Evolutionary conservation across 2,113 vertebrate species (phyloP).

Genomic region (Lasiurus cinereus): DNA sequence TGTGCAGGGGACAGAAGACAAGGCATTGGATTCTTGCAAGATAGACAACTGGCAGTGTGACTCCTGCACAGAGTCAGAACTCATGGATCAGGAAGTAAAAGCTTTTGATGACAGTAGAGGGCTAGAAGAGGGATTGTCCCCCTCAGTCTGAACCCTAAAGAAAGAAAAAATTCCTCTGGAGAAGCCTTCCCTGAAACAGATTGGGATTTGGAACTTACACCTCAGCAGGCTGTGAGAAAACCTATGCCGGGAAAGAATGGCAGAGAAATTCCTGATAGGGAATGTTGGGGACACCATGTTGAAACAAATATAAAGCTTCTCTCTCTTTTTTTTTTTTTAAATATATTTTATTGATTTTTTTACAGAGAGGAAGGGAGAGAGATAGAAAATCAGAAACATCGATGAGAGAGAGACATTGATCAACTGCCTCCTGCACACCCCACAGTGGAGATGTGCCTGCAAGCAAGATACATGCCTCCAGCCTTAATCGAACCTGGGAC

Average conservation of each 20-base stretch:
- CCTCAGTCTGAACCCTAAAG: neutral
- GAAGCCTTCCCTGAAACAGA: neutral
- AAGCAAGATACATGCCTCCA: too few relatives aligned
- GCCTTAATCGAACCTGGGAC: too few relatives aligned
- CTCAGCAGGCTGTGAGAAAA: constrained; percentile 14
- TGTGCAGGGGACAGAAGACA: neutral
- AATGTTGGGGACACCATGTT: neutral
- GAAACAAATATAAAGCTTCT: neutral
- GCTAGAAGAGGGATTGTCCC: neutral
- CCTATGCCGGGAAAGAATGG: neutral
- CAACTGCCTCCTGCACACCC: too few relatives aligned
- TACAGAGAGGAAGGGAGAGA: too few relatives aligned
- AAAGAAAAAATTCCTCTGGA: neutral
- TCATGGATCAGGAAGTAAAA: constrained; percentile 15
- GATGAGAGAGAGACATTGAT: too few relatives aligned
- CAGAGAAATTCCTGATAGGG: neutral
- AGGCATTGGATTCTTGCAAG: neutral
- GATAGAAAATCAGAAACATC: too few relatives aligned
- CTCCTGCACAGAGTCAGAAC: neutral
- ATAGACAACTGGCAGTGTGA: neutral
- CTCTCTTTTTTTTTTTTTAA: too few relatives aligned
- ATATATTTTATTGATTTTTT: too few relatives aligned
- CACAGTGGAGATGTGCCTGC: too few relatives aligned
- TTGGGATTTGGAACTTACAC: constrained; percentile 17
- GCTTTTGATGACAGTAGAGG: neutral